Percentiles rank a stretch among this genome's conserved stretches.
Evolutionary conservation across 35 echinoderm and acorn worm genomes (phyloP).

Genomic region (Lytechinus pictus): DNA sequence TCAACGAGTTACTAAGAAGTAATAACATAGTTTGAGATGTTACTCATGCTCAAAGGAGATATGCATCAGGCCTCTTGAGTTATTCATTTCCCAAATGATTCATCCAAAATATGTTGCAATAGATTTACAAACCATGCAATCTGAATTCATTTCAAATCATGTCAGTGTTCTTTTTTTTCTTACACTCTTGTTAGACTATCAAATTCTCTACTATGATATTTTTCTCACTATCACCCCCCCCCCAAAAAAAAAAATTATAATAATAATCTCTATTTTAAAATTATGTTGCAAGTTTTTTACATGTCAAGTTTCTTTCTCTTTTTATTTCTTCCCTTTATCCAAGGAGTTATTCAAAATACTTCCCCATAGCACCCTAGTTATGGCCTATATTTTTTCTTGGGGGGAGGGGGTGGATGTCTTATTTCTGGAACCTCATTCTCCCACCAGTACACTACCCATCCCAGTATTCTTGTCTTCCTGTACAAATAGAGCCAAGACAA

Average conservation of each 20-base stretch:
- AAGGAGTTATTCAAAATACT: too few relatives aligned
- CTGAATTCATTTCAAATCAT: not conserved
- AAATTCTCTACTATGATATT: not conserved
- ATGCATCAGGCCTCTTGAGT: not conserved
- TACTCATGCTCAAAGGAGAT: not conserved
- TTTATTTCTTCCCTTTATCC: not conserved
- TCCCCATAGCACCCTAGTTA: not conserved
- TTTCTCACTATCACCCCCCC: too few relatives aligned
- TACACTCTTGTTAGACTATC: not conserved
- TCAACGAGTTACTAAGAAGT: not conserved
- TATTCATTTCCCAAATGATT: slow-evolving; percentile 20
- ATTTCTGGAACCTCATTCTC: not conserved
- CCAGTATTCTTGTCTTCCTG: not conserved
- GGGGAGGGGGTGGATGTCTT: too few relatives aligned
- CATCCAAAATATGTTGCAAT: not conserved
- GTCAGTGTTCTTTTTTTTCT: not conserved
- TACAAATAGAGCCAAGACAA: not conserved
- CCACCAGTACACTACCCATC: not conserved
- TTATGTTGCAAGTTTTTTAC: not conserved
- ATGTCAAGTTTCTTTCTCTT: not conserved
- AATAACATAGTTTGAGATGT: not conserved
- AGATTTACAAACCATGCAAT: not conserved
- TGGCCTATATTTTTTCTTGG: not conserved
- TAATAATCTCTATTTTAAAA: not conserved
- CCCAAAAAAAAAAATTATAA: too few relatives aligned